A percentile compares a stretch with the other conserved stretches of the same genome.
phyloP scores from a whole-genome alignment of 2,888 invertebrate genomes.

The Diabrotica balteata region DNA sequence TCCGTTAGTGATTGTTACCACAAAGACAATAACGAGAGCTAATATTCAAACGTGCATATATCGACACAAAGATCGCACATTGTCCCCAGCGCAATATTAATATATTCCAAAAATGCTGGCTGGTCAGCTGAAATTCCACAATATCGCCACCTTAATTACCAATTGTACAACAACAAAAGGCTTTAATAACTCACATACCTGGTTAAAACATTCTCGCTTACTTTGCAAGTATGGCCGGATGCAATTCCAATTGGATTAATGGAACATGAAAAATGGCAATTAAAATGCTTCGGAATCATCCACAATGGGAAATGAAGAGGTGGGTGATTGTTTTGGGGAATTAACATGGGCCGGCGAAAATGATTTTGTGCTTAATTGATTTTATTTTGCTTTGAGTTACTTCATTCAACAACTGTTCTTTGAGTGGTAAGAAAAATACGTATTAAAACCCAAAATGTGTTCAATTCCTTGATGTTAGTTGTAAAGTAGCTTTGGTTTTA shows the following conservation, averaged over 20 bases:
- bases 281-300: constrained; percentile 29
- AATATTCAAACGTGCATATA: constrained; percentile 23
- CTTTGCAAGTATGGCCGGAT: constrained; percentile 23
- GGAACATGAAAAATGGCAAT: constrained; percentile 40
- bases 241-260: constrained; percentile 30
- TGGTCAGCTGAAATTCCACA: constrained; percentile 46
- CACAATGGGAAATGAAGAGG: no score
- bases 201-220: constrained; percentile 37
- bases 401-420: no score
- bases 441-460: no score
- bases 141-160: constrained; percentile 52
- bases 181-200: constrained; percentile 55
- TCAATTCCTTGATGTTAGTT: no score
- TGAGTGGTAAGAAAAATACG: no score
- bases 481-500: no score
- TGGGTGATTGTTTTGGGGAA: no score
- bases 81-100: constrained; percentile 45
- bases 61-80: constrained; percentile 32
- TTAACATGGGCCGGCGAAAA: no score
- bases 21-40: constrained; percentile 23
- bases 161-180: constrained; percentile 50
- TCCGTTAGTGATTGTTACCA: constrained; percentile 25
- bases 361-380: no score
- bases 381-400: no score
- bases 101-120: constrained; percentile 50